phyloP scores from a whole-genome alignment of 2,113 vertebrate genomes.

The Prietella phreatophila region DNA sequence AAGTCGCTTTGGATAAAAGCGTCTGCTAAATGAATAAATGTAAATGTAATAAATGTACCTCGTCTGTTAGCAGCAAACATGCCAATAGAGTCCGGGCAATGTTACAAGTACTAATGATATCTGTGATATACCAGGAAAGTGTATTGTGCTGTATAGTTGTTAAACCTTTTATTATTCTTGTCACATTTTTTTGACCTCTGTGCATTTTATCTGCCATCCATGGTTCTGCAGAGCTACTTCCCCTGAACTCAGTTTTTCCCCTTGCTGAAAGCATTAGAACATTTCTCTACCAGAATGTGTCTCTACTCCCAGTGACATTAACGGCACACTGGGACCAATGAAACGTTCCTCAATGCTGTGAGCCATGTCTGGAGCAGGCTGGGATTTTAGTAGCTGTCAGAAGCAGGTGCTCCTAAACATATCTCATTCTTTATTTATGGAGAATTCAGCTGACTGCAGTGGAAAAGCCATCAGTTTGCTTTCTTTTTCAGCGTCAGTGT shows the following conservation, averaged over 20 bases:
- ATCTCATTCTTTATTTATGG: constrained; percentile 43
- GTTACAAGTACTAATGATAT: not conserved
- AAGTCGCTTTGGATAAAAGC: too few species aligned
- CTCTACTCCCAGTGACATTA: not conserved
- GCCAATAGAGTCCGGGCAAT: not conserved
- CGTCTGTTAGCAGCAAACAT: not conserved
- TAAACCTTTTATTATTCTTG: not conserved
- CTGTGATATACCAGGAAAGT: not conserved
- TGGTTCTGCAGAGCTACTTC: not conserved
- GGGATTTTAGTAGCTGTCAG: constrained; percentile 30
- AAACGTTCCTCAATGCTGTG: not conserved
- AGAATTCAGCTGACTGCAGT: not conserved
- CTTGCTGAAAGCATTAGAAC: not conserved
- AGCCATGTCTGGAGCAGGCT: not conserved
- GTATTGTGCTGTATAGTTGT: not conserved
- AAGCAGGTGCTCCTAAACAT: constrained; percentile 44
- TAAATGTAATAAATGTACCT: too few species aligned
- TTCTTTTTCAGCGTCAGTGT: not conserved
- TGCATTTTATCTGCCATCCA: not conserved
- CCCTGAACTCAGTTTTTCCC: not conserved
- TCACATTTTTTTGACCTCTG: not conserved
- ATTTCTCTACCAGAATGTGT: not conserved
- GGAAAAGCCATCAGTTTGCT: constrained; percentile 32
- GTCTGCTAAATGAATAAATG: too few species aligned
- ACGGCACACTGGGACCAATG: constrained; percentile 22